Conservation (phyloP, 2,113 vertebrate genomes). For the Pluvianellus socialis region DNA sequence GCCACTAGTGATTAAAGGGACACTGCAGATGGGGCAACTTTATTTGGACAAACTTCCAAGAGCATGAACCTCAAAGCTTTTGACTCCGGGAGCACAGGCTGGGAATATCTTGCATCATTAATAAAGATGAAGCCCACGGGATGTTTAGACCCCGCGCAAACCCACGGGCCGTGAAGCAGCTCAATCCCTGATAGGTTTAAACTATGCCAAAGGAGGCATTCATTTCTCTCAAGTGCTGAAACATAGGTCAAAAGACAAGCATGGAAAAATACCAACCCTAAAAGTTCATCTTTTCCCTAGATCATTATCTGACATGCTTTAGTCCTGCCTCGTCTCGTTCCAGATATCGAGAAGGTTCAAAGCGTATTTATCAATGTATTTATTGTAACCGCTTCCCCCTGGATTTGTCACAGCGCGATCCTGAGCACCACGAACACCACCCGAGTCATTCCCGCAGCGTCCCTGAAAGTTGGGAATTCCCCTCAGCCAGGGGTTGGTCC, state of each 20-base stretch:
- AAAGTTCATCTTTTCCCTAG: not conserved
- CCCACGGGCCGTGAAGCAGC: not conserved
- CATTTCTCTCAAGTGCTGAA: not conserved
- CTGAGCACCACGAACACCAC: not conserved
- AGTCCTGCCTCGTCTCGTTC: not conserved
- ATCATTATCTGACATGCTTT: not conserved
- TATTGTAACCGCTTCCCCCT: accelerated
- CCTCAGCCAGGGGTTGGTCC: accelerated
- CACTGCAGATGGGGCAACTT: not conserved
- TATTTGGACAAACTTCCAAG: not conserved
- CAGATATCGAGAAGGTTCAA: not conserved
- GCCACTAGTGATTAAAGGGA: not conserved
- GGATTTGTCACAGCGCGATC: not conserved
- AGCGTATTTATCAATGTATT: not conserved
- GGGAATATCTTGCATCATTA: not conserved
- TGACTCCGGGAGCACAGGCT: not conserved
- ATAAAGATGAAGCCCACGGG: not conserved
- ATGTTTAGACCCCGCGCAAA: not conserved
- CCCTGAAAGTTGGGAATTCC: not conserved
- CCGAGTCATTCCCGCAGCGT: too few species aligned
- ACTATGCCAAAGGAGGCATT: not conserved
- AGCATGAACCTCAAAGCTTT: not conserved
- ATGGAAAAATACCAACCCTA: accelerated
- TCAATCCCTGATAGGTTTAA: not conserved
- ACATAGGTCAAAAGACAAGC: too few species aligned